phyloP scores from a whole-genome alignment of 2,888 invertebrate genomes.

The Dryococelus australis region DNA sequence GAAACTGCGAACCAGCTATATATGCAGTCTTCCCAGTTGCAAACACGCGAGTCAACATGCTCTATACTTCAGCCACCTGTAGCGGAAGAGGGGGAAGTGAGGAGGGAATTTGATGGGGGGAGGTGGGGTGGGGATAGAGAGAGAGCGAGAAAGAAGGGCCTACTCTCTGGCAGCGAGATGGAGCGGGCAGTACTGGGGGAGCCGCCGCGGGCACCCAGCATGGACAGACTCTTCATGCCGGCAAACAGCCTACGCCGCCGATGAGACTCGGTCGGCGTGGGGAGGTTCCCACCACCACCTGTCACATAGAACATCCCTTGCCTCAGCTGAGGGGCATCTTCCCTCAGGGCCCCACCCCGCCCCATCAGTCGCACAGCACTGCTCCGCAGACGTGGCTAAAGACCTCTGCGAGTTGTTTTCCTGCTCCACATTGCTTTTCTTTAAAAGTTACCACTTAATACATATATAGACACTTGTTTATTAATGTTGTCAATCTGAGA shows the following conservation, averaged over 20 bases:
- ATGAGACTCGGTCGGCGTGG: conserved; percentile 31
- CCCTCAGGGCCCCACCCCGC: background rate
- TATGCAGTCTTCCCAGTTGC: background rate
- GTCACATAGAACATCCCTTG: background rate
- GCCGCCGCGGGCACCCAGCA: conserved; percentile 72
- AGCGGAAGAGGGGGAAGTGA: background rate
- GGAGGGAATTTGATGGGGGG: background rate
- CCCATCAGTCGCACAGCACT: background rate
- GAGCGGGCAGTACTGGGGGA: conserved; percentile 62
- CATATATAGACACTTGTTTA: too few relatives aligned
- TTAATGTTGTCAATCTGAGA: too few relatives aligned
- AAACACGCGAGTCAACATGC: background rate
- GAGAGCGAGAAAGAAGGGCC: conserved; percentile 24
- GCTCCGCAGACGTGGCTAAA: background rate
- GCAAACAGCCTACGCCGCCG: conserved; percentile 79
- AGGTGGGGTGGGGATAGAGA: conserved; percentile 21
- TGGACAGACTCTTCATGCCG: conserved; percentile 81
- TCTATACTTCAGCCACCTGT: background rate
- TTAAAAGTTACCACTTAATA: background rate
- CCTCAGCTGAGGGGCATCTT: background rate
- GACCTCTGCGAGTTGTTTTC: background rate
- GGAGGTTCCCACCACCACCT: conserved; percentile 26
- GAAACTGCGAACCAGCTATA: background rate
- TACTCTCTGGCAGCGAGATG: conserved; percentile 89
- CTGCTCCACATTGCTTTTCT: background rate